Evolutionary conservation across 1,140 invertebrate species (phyloP), one percentile per base, ranked within the genome.

Genomic region (Diorhabda sublineata): DNA sequence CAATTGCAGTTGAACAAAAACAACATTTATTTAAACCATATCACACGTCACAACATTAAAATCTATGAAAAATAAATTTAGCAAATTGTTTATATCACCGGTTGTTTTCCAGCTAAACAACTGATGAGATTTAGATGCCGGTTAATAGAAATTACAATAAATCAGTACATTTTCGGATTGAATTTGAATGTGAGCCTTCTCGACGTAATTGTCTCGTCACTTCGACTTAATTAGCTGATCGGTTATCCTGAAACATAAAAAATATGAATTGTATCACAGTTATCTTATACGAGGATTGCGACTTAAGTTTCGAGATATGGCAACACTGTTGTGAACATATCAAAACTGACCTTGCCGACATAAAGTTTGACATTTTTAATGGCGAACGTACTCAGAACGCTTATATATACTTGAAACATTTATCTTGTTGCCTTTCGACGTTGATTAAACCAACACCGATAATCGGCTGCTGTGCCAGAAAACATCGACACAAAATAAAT

Each of bases 1-100:
- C 26, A 52, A 52, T 52, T 52, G 47, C 47, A 52, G 47, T 52
- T 52, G 47, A 52, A 52, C n/a, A 52, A 52, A 52, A 52, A 52
- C 47, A 52, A 52, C 47, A 52, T 52, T 52, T 52, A 52, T 52
- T 52, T 52, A 52, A 52, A 52, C 47, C 47, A 52, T 52, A 8
- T 52, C 6, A n/a, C 6, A 52, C 47, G n/a, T 52, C n/a, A 26
- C n/a, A 52, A 52, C 47, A 52, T 52, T 52, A 8, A 52, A 8
- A 52, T 52, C 47, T 6, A 52, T 52, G 47, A 52, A 52, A 52
- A 52, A 52, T n/a, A 52, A 52, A 52, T 52, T 52, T 52, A 26
- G 26, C 26, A 26, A 26, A 26, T 26, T 26, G 26, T 26, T 26
- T 26, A 26, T 26, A 8, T 52, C 47, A 52, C 47, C n/a, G n/a